Percentiles rank a stretch among this genome's conserved stretches.
phyloP scores from a whole-genome alignment of 2,797 vertebrate genomes.

The Simalia tracyae region DNA sequence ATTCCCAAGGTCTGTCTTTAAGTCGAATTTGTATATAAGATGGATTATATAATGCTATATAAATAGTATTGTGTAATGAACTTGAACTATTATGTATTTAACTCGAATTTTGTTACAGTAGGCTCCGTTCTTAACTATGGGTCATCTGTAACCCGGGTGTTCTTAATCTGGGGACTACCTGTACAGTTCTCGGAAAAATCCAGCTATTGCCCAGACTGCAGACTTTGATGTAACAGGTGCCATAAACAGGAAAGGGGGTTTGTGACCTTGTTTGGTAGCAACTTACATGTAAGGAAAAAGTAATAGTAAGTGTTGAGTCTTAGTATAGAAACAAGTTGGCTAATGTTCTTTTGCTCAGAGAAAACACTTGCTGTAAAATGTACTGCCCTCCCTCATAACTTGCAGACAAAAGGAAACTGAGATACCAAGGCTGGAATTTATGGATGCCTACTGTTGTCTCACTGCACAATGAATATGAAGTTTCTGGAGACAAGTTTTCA shows the following conservation, averaged over 20 bases:
- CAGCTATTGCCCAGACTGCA: conserved; percentile 52
- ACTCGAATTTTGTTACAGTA: too few relatives aligned
- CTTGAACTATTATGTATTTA: too few relatives aligned
- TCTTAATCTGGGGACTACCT: too few relatives aligned
- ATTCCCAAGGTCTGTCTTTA: too few relatives aligned
- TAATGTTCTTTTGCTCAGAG: neutral
- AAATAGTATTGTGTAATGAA: too few relatives aligned
- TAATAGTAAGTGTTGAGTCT: neutral
- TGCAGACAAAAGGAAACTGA: neutral
- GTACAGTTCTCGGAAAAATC: conserved; percentile 26
- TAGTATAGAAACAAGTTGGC: neutral
- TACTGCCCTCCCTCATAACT: neutral
- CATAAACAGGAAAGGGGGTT: conserved; percentile 85
- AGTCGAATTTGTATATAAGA: too few relatives aligned
- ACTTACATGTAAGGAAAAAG: conserved; percentile 76
- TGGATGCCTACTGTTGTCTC: neutral
- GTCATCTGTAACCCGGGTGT: too few relatives aligned
- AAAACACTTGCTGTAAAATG: neutral
- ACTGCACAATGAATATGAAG: conserved; percentile 21
- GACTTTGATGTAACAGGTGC: conserved; percentile 80
- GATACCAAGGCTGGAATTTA: neutral
- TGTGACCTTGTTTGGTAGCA: conserved; percentile 83
- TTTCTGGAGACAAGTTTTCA: conserved; percentile 19
- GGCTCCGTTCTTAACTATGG: too few relatives aligned
- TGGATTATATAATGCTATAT: too few relatives aligned